Evolutionary conservation across 2,888 invertebrate species (phyloP).

Genomic region (Atherix ibis): DNA sequence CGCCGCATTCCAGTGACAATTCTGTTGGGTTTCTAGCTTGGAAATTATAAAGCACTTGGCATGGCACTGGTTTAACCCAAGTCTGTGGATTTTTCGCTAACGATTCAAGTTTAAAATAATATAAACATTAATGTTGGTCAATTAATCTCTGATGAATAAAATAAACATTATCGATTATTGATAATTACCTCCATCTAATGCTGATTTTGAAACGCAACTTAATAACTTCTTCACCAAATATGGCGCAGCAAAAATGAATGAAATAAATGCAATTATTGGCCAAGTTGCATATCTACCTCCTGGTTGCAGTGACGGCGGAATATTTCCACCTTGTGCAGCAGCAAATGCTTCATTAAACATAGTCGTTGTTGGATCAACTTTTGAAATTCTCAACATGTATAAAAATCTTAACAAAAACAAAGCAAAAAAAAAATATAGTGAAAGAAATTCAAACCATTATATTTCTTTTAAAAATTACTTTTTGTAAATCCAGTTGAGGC

Average conservation of each 20-base stretch:
- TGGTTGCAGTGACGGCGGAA: slow-evolving; percentile 22
- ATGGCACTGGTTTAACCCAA: slow-evolving; percentile 51
- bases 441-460: not conserved
- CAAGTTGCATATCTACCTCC: slow-evolving; percentile 45
- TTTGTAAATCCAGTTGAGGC: slow-evolving; percentile 64
- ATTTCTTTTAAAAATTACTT: slow-evolving; percentile 36
- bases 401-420: slow-evolving; percentile 20
- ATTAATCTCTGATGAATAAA: too few species aligned
- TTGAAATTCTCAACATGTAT: slow-evolving; percentile 26
- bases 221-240: slow-evolving; percentile 78
- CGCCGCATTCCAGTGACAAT: slow-evolving; percentile 58
- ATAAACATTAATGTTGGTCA: too few species aligned
- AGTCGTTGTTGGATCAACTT: slow-evolving; percentile 27
- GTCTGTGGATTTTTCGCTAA: slow-evolving; percentile 48
- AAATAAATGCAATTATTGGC: slow-evolving; percentile 82
- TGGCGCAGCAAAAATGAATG: slow-evolving; percentile 78
- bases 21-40: slow-evolving; percentile 55
- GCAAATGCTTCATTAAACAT: slow-evolving; percentile 35
- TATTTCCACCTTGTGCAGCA: slow-evolving; percentile 29
- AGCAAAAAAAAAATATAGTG: too few species aligned
- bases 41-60: slow-evolving; percentile 61
- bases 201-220: slow-evolving; percentile 36
- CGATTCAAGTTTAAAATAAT: slow-evolving; percentile 11
- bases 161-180: not conserved
- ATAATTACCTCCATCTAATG: slow-evolving; percentile 44